Evolutionary conservation across 2,113 vertebrate species (phyloP), one percentile per base, ranked within the genome.

Genomic region (Prionailurus viverrinus): DNA sequence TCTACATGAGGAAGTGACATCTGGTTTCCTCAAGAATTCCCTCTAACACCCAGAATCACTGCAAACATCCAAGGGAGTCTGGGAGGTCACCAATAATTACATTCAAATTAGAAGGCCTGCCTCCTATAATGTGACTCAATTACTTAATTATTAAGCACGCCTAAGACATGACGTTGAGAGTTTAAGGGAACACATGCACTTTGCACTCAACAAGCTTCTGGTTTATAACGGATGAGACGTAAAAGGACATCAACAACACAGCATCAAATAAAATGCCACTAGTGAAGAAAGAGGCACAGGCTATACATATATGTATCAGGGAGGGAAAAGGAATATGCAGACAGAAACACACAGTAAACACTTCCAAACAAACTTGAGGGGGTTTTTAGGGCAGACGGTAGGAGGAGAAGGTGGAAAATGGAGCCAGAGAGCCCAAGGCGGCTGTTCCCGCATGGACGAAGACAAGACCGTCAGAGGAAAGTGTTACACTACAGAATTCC

Each of bases 1-100:
- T 16, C 36, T 94, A 51, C 51, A 73, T 7, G 80, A 55, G 41
- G 33, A 88, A 85, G 45, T 27, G 39, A 65, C 65, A 94, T 79
- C 39, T 36, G 31, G n/a, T 83, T 96, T 83, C 96, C 61, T 91
- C 63, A 81, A 74, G 83, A 92, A 58, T 9, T 81, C 63, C 15
- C 68, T 55, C 8, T 41, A 63, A 69, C 66, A 92, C 36, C 18
- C 2, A 63, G 8, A 86, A 80, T 82, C 27, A 25, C 21, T 73
- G 36, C 16, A 93, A 78, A 76, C 7, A 94, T 55, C 51, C 61
- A 96, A 95, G 63, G 55, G 27, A 76, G 25, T 48, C 55, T 39
- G 7, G 63, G 25, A 45, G 36, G 80, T 63, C 83, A 83, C 36
- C 53, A 71, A 73, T 58, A 93, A 83, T 36, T 82, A 66, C 69